Base-by-base conservation (phyloP, 1,140 invertebrate species). In the Pseudomyrmex cubaensis region DNA sequence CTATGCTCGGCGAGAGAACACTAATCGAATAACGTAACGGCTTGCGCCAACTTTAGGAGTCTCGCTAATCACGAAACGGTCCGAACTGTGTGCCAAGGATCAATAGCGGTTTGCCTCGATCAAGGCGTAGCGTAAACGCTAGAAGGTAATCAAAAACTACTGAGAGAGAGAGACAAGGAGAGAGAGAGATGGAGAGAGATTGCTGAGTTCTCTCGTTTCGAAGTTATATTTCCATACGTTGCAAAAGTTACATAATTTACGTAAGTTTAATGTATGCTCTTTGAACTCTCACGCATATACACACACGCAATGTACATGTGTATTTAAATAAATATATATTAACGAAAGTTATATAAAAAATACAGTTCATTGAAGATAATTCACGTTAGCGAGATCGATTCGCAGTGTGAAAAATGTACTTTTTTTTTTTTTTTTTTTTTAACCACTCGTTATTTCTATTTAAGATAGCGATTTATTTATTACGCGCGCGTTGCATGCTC, bases 1-100 rank as follows among this genome's bases (percentile, higher is more conserved):
- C 64, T 78, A 78, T 69, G 12, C 54, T 48, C 44, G 12, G 12
- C 22, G 7, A 15, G 46, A 48, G 44, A 80, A 8, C 46, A 17
- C 44, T 80, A 80, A 80, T 80, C 66, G 64, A 78, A 69, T 78
- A 44, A 72, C n/a, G 66, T 72, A 80, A 80, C 66, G n/a, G n/a
- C 1, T 48, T 50, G 54, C 20, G 44, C 15, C 76, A 72, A 80
- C 66, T 80, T 72, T 78, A 70, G 54, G 10, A 70, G 64, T n/a
- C 13, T 59, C 63, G 22, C 63, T 64, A 57, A 78, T 78, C 44
- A 70, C 54, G 54, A 20, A 50, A 57, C n/a, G 8, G 46, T 50
- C 20, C 54, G 44, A 48, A 80, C 54, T 56, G 20, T 72, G 66
- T 20, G 50, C 72, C 48, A 72, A 35, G 12, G 66, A 22, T 57